phyloP scores from a whole-genome alignment of 2,797 vertebrate species.

The Synaphobranchus kaupii region DNA sequence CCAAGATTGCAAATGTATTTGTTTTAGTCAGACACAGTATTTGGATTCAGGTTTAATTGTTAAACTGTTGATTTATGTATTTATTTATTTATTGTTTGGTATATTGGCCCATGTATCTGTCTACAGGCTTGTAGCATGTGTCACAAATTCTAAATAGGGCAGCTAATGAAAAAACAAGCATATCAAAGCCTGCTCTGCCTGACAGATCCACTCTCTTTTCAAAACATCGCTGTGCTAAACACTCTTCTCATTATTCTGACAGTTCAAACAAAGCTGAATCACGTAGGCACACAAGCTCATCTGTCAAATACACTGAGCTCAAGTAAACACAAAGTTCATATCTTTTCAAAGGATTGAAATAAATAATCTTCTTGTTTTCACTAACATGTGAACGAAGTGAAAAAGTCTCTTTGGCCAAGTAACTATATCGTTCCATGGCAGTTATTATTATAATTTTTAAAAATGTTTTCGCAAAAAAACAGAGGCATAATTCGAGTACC shows the following conservation, averaged over 20 bases:
- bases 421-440: background rate
- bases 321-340: background rate
- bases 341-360: background rate
- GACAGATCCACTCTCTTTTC: background rate
- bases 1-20: background rate
- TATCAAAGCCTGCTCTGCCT: background rate
- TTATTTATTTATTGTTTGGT: background rate
- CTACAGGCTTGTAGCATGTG: background rate
- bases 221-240: background rate
- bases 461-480: slow-evolving; percentile 4
- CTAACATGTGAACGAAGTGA: background rate
- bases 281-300: background rate
- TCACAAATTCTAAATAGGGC: background rate
- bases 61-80: background rate
- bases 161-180: background rate
- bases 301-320: background rate
- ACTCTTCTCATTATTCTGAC: background rate
- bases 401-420: slow-evolving; percentile 17
- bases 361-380: background rate
- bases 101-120: background rate
- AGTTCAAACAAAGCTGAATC: background rate
- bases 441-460: background rate
- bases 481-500: background rate
- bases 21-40: slow-evolving; percentile 30
- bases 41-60: slow-evolving; percentile 22